These are phyloP conservation scores for Syritta pipiens DNA, from an alignment of 2,888 invertebrate genomes.

Conservation along the genomic window DNA sequence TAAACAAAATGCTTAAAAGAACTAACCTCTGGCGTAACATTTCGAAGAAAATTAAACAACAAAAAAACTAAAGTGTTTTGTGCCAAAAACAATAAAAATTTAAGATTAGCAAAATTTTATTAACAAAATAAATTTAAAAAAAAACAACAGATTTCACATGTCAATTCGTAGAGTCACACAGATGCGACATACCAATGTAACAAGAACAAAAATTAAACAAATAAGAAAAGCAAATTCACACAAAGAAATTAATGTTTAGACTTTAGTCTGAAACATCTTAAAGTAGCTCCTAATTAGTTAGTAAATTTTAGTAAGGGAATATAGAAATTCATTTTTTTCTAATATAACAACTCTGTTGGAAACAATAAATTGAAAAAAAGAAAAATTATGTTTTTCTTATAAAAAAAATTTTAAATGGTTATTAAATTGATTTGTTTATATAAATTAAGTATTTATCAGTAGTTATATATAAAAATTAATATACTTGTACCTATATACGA, in stretches of 20 bases:
- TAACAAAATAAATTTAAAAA: background rate
- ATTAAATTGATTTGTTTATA: slow-evolving; percentile 43
- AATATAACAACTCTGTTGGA: slow-evolving; percentile 34
- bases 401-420: slow-evolving; percentile 35
- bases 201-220: slow-evolving; percentile 22
- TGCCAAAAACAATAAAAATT: slow-evolving; percentile 51
- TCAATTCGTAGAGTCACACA: slow-evolving; percentile 58
- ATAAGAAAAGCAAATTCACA: slow-evolving; percentile 33
- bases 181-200: slow-evolving; percentile 26
- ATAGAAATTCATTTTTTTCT: slow-evolving; percentile 19
- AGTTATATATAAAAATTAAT: slow-evolving; percentile 49
- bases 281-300: slow-evolving; percentile 58
- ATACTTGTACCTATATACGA: slow-evolving; percentile 59
- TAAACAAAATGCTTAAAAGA: slow-evolving; percentile 22
- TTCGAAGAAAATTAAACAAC: background rate
- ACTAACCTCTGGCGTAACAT: background rate
- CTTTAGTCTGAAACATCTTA: slow-evolving; percentile 47
- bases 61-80: slow-evolving; percentile 34
- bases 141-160: slow-evolving; percentile 47
- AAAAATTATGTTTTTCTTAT: slow-evolving; percentile 18
- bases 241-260: slow-evolving; percentile 31
- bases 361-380: slow-evolving; percentile 1
- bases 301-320: slow-evolving; percentile 46
- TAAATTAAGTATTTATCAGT: slow-evolving; percentile 54
- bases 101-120: slow-evolving; percentile 27